Evolutionary conservation across 2,888 invertebrate species (phyloP), one percentile per base, ranked within the genome.

Genomic region (Diploptera punctata): DNA sequence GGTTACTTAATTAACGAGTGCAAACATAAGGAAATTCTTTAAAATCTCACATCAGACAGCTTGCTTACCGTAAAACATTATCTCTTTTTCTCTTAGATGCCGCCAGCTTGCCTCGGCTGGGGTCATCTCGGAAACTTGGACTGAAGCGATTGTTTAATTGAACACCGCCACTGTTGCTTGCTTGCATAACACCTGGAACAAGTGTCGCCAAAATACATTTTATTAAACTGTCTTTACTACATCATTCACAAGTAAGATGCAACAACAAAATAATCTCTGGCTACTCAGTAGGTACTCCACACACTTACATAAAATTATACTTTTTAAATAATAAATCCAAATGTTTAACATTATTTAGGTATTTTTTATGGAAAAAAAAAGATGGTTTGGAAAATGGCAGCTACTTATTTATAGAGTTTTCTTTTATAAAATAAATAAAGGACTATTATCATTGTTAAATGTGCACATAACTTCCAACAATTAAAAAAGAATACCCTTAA

Each of bases 171-270:
- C 91, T 91, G 84, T 91, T 88, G 79, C 93, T 92, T 75, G 93
- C 94, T 87, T 94, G 94, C 91, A 94, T 93, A 85, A 94, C 94
- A 84, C 94, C 94, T 94, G 91, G 82, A 89, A 91, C 88, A 90
- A 89, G 86, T 82, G 81, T 84, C 44, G 44, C 69, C 68, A 78
- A 79, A 26, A 1, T n/a, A 24, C 54, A 43, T 38, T 57, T 33
- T 29, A 57, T 24, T 24, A 21, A 52, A 24, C 24, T 5, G 19
- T 52, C 9, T 24, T n/a, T 24, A 52, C 10, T 52, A 21, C 3
- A 9, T 24, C 13, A 24, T 47, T 47, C 19, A 52, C 21, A 52
- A 24, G 52, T 24, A 24, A 19, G 2, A n/a, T n/a, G n/a, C n/a
- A n/a, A n/a, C n/a, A n/a, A n/a, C n/a, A 52, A 4, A 52, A 52